A percentile compares a stretch with the other conserved stretches of the same genome.
phyloP scores from a whole-genome alignment of 30 jellyfish, hydroid and myxozoan species.

The Turritopsis rubra region DNA sequence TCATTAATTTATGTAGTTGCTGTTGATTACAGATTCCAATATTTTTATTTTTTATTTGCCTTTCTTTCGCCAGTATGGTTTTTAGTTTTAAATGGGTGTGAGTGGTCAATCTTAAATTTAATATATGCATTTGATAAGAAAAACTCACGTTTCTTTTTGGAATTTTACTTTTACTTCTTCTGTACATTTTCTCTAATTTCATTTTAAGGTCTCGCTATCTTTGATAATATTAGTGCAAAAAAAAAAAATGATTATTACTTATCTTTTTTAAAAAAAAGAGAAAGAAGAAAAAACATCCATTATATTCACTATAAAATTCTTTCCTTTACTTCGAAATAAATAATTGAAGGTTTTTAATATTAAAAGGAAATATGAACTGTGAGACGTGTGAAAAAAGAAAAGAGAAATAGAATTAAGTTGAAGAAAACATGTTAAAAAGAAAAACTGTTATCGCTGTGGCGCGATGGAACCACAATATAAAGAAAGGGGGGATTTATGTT shows the following conservation, averaged over 20 bases:
- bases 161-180: not conserved
- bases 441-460: not conserved
- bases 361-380: not conserved
- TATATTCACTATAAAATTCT: not conserved
- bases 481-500: too few species aligned
- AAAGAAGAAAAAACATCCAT: not conserved
- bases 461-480: not conserved
- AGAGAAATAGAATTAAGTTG: not conserved
- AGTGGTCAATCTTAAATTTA: not conserved
- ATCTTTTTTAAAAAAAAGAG: too few species aligned
- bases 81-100: not conserved
- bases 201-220: not conserved
- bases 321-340: not conserved
- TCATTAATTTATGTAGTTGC: too few species aligned
- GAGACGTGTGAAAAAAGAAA: not conserved
- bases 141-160: not conserved
- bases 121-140: not conserved
- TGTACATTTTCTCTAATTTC: not conserved
- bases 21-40: too few species aligned
- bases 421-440: not conserved
- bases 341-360: not conserved
- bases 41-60: too few species aligned
- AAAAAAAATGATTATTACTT: not conserved
- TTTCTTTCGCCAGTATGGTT: too few species aligned
- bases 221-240: too few species aligned